Percentiles rank a stretch among this genome's conserved stretches.
phyloP scores from a whole-genome alignment of 2,888 invertebrate genomes.

The Anagyrus pseudococci region DNA sequence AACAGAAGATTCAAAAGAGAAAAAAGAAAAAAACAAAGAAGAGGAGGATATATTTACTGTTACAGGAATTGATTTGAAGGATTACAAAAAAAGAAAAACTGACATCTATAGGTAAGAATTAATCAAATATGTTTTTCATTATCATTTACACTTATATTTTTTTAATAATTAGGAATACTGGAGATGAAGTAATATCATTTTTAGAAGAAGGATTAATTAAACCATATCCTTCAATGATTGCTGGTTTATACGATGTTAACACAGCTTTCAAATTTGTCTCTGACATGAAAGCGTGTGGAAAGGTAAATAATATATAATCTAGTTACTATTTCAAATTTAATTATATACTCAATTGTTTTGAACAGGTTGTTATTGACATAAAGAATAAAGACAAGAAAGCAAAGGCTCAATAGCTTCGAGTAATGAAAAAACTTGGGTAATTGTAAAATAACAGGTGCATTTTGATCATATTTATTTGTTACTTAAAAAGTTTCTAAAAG shows the following conservation, averaged over 20 bases:
- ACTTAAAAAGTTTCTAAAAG: background rate
- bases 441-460: conserved; percentile 19
- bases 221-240: conserved; percentile 66
- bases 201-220: conserved; percentile 69
- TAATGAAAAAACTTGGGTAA: background rate
- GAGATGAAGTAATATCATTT: conserved; percentile 68
- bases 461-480: conserved; percentile 1
- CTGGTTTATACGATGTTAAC: conserved; percentile 67
- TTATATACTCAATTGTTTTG: background rate
- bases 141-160: background rate
- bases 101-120: conserved; percentile 65
- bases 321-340: background rate
- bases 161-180: conserved; percentile 57
- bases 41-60: conserved; percentile 61
- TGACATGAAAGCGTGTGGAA: conserved; percentile 68
- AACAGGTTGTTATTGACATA: conserved; percentile 53
- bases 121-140: background rate
- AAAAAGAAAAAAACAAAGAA: conserved; percentile 56
- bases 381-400: conserved; percentile 48
- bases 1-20: conserved; percentile 56
- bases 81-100: conserved; percentile 63
- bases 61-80: conserved; percentile 64
- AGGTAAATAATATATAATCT: conserved; percentile 61
- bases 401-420: conserved; percentile 19
- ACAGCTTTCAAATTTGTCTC: conserved; percentile 68